A percentile compares a stretch with the other conserved stretches of the same genome.
Evolutionary conservation across 2,888 invertebrate species (phyloP).

Genomic region (Chrysolina haemoptera): DNA sequence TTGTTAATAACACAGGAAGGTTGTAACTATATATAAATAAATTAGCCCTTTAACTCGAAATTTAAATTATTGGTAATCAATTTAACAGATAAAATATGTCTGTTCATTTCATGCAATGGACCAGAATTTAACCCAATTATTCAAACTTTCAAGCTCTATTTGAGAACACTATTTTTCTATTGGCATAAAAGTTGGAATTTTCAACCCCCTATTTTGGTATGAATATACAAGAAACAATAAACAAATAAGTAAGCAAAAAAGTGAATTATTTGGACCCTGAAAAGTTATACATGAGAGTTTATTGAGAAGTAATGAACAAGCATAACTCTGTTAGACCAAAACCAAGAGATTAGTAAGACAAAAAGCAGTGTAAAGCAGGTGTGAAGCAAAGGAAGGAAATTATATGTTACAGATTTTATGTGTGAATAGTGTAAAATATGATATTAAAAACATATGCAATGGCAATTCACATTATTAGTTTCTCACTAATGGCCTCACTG

Average conservation of each 20-base stretch:
- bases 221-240: too few species aligned
- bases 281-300: background rate
- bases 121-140: too few species aligned
- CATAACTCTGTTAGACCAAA: background rate
- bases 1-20: background rate
- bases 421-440: conserved; percentile 35
- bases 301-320: background rate
- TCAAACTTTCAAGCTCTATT: too few species aligned
- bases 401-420: conserved; percentile 11
- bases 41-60: too few species aligned
- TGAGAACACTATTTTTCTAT: background rate
- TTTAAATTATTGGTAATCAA: too few species aligned
- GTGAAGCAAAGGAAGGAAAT: conserved; percentile 16
- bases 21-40: background rate
- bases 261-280: background rate
- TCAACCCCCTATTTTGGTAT: background rate
- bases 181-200: background rate
- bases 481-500: too few species aligned
- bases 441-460: background rate
- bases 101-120: too few species aligned
- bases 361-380: conserved; percentile 12
- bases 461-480: too few species aligned
- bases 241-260: background rate
- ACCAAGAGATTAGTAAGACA: conserved; percentile 21
- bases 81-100: too few species aligned